Evolutionary conservation across 2,888 invertebrate species (phyloP).

Genomic region (Lottia gigantea): DNA sequence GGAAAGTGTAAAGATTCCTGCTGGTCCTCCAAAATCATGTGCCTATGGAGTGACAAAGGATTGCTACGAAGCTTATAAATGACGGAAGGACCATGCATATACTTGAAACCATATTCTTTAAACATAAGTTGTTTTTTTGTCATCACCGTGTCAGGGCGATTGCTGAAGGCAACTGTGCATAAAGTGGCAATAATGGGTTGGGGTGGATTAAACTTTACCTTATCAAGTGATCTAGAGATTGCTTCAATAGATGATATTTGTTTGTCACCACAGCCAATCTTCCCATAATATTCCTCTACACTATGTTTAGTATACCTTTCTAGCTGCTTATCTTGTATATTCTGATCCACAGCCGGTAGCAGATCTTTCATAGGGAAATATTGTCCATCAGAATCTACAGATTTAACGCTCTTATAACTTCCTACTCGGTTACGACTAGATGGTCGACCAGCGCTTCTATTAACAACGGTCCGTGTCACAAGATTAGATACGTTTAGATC

Average conservation of each 20-base stretch:
- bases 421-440: constrained; percentile 5
- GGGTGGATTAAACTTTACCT: not conserved
- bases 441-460: not conserved
- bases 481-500: not conserved
- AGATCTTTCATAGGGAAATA: constrained; percentile 28
- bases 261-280: not conserved
- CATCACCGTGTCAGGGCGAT: no score
- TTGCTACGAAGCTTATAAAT: no score
- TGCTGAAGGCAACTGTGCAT: no score
- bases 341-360: constrained; percentile 31
- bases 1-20: no score
- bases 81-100: no score
- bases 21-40: no score
- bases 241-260: not conserved
- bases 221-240: not conserved
- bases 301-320: not conserved
- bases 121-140: no score
- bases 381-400: not conserved
- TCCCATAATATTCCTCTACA: not conserved
- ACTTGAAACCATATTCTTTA: no score
- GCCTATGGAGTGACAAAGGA: no score
- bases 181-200: no score
- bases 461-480: not conserved
- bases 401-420: not conserved
- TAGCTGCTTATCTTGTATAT: constrained; percentile 1